These are phyloP conservation scores for Phymanthus crucifer DNA, from an alignment of 92 coral and sea anemone genomes.

Conservation along the genomic window DNA sequence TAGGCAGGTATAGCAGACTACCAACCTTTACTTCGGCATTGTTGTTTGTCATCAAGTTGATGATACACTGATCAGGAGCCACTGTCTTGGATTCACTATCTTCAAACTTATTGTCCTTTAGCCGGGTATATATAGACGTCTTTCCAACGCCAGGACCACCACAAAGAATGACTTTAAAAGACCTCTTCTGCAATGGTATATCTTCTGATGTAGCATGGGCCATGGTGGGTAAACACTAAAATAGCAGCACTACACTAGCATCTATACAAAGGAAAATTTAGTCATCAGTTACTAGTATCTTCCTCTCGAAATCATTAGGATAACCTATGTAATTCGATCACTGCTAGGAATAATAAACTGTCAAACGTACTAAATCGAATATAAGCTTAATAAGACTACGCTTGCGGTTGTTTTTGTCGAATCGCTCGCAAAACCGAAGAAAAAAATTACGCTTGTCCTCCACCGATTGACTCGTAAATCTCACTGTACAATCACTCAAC, in stretches of 20 bases:
- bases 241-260: neutral
- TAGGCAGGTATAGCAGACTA: too few species aligned
- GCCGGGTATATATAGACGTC: conserved; percentile 47
- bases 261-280: neutral
- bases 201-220: neutral
- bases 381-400: too few species aligned
- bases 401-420: too few species aligned
- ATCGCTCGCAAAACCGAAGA: too few species aligned
- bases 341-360: too few species aligned
- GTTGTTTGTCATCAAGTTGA: neutral
- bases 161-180: conserved; percentile 43
- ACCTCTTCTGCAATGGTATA: neutral
- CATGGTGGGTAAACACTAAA: neutral
- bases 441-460: too few species aligned
- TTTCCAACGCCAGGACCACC: conserved; percentile 54
- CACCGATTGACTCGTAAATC: too few species aligned
- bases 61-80: conserved; percentile 31
- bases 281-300: neutral
- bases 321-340: too few species aligned
- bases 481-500: too few species aligned
- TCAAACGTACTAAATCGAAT: too few species aligned
- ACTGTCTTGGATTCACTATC: neutral
- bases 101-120: conserved; percentile 35
- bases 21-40: conserved; percentile 35
- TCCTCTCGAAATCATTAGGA: too few species aligned